Percentiles rank a stretch among this genome's conserved stretches.
phyloP scores from a whole-genome alignment of 2,797 vertebrate species.

The Darevskia nairensis region DNA sequence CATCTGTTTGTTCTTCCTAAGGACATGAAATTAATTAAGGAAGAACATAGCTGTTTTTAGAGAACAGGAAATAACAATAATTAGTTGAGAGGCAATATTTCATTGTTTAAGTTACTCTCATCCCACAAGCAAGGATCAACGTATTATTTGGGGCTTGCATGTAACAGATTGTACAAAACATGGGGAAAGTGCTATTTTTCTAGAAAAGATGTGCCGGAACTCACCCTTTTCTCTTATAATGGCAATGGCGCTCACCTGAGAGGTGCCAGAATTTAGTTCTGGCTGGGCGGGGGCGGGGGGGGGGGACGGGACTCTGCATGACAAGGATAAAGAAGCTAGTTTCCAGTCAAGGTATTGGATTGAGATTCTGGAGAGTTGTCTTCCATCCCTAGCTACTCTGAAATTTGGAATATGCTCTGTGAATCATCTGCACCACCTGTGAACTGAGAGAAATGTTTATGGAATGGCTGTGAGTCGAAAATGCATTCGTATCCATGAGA shows the following conservation, averaged over 20 bases:
- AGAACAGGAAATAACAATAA: conserved; percentile 13
- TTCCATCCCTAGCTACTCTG: not conserved
- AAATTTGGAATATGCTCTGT: not conserved
- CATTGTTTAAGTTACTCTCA: not conserved
- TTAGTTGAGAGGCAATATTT: conserved; percentile 13
- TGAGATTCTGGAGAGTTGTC: not conserved
- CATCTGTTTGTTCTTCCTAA: conserved; percentile 28
- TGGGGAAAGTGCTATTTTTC: too few species aligned
- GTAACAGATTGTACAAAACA: not conserved
- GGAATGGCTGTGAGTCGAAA: not conserved
- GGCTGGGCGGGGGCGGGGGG: too few species aligned
- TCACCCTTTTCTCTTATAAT: too few species aligned
- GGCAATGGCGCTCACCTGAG: too few species aligned
- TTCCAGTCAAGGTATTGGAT: not conserved
- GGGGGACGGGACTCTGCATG: too few species aligned
- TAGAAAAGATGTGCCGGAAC: too few species aligned
- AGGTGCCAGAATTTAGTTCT: too few species aligned
- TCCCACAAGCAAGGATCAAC: too few species aligned
- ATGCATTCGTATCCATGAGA: not conserved
- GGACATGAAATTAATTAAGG: conserved; percentile 16
- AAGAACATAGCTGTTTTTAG: not conserved
- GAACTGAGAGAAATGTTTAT: not conserved
- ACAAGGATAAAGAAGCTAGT: not conserved
- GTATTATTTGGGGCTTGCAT: not conserved
- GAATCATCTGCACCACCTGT: not conserved